These are phyloP conservation scores for Eurypyga helias DNA, from an alignment of 2,113 vertebrate species.

Conservation along the genomic window DNA sequence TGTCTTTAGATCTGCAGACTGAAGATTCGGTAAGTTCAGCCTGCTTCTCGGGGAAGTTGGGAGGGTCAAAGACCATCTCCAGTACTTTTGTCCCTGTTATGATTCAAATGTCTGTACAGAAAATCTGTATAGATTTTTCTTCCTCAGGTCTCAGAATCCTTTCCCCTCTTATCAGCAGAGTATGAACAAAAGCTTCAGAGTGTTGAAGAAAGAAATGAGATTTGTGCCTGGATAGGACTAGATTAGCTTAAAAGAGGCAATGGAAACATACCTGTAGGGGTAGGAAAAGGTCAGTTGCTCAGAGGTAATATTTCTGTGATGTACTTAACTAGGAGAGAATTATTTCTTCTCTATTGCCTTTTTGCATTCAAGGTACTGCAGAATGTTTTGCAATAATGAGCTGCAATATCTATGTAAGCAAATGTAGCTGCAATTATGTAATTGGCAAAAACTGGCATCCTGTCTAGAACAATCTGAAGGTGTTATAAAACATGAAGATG, in stretches of 20 bases:
- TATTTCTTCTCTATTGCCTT: neutral
- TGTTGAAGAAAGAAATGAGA: neutral
- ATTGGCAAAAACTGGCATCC: neutral
- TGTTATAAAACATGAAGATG: neutral
- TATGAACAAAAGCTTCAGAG: neutral
- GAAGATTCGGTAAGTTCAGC: neutral
- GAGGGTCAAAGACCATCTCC: neutral
- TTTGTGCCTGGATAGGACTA: neutral
- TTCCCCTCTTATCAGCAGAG: neutral
- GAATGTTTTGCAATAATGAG: slow-evolving; percentile 3
- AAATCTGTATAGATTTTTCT: neutral
- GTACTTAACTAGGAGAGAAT: neutral
- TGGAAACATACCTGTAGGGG: neutral
- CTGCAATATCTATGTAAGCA: neutral
- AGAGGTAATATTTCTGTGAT: neutral
- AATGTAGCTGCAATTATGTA: neutral
- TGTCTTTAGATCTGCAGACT: neutral
- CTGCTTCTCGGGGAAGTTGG: neutral
- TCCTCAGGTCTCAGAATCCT: neutral
- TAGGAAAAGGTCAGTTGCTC: neutral
- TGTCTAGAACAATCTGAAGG: neutral
- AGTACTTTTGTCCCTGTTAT: neutral
- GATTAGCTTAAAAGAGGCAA: neutral
- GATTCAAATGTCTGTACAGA: neutral
- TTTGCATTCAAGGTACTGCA: neutral